These are phyloP conservation scores for Butastur rufipennis DNA, from an alignment of 2,113 vertebrate genomes.

Conservation along the genomic window DNA sequence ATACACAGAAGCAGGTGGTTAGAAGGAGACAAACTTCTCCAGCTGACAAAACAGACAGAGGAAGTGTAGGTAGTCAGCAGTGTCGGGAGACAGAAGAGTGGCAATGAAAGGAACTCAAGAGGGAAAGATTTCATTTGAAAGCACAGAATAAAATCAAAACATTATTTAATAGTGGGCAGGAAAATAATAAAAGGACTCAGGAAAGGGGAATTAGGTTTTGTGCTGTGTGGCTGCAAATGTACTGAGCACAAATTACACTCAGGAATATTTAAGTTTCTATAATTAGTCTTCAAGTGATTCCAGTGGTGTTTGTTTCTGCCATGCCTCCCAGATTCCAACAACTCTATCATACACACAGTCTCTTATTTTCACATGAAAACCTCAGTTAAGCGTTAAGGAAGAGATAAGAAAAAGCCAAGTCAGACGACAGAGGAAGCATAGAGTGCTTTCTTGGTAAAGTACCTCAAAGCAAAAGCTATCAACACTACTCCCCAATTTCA, in stretches of 20 bases:
- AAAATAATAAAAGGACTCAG: neutral
- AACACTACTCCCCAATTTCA: neutral
- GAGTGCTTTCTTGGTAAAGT: neutral
- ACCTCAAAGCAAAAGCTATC: neutral
- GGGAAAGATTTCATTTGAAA: neutral
- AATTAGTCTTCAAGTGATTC: neutral
- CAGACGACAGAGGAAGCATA: neutral
- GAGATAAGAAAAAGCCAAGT: neutral
- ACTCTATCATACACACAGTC: neutral
- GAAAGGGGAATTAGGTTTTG: neutral
- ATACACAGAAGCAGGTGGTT: neutral
- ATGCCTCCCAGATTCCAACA: neutral
- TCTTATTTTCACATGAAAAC: neutral
- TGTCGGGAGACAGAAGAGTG: neutral
- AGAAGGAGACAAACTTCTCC: neutral
- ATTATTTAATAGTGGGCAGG: neutral
- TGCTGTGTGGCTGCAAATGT: neutral
- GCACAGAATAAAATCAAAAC: neutral
- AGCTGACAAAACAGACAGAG: neutral
- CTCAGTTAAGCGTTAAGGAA: neutral
- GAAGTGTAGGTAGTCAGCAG: neutral
- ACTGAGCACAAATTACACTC: neutral
- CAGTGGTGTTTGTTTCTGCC: neutral
- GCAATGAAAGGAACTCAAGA: neutral
- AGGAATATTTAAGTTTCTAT: neutral